Percentiles rank a stretch among this genome's conserved stretches.
phyloP scores from a whole-genome alignment of 2,113 vertebrate species.

The Azemiops feae region DNA sequence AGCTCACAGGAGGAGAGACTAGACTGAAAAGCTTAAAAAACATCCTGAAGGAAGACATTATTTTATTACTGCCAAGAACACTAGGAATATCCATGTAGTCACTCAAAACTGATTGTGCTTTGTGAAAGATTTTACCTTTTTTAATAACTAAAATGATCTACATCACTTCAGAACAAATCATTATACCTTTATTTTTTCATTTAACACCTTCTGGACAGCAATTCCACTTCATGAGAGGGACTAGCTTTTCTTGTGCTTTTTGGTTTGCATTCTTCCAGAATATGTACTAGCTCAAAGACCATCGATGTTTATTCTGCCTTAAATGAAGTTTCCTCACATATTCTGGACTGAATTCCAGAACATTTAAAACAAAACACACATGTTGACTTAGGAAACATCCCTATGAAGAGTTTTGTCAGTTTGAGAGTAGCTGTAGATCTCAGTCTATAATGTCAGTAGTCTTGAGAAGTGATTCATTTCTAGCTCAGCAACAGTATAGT shows the following conservation, averaged over 20 bases:
- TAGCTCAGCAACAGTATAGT: neutral
- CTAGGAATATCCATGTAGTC: neutral
- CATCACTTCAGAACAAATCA: neutral
- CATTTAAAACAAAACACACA: neutral
- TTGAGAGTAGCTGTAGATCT: neutral
- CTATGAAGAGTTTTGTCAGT: neutral
- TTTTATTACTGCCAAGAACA: neutral
- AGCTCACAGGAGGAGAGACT: neutral
- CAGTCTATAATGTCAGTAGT: neutral
- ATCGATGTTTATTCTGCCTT: fast-evolving
- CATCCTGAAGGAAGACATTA: neutral
- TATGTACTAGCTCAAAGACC: neutral
- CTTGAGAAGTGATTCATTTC: neutral
- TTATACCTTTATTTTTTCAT: neutral
- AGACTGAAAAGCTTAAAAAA: neutral
- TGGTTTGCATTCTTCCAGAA: neutral
- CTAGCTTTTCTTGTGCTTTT: neutral
- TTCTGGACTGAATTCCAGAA: neutral
- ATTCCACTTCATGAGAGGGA: neutral
- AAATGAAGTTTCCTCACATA: neutral
- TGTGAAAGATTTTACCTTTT: neutral
- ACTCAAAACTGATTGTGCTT: neutral
- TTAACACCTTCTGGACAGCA: neutral
- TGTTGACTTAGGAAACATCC: neutral
- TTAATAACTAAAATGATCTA: neutral